These are phyloP conservation scores for Tryphoninae sp. DNA, from an alignment of 2,888 invertebrate species.

Conservation along the genomic window DNA sequence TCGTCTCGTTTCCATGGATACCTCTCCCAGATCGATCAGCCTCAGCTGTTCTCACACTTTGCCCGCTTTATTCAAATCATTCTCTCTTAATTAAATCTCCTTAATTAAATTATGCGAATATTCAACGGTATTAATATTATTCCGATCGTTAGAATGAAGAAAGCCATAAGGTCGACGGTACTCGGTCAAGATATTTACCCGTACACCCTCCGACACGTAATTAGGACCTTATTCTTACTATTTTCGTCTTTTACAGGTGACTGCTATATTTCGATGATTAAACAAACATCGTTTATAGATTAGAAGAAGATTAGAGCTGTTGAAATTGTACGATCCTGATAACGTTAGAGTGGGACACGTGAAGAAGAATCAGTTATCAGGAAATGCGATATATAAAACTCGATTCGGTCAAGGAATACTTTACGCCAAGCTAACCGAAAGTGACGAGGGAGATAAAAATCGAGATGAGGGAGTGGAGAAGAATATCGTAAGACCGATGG, in stretches of 20 bases:
- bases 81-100: slow-evolving; percentile 3
- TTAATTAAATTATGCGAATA: neutral
- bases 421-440: slow-evolving; percentile 58
- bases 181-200: slow-evolving; percentile 42
- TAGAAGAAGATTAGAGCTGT: slow-evolving; percentile 42
- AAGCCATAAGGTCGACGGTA: slow-evolving; percentile 49
- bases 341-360: slow-evolving; percentile 52
- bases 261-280: neutral
- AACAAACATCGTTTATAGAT: slow-evolving; percentile 40
- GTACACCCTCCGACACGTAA: slow-evolving; percentile 47
- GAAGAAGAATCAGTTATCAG: slow-evolving; percentile 27
- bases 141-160: slow-evolving; percentile 52
- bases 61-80: slow-evolving; percentile 38
- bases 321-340: slow-evolving; percentile 53
- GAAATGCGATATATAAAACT: slow-evolving; percentile 47
- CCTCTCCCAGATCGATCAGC: slow-evolving; percentile 35
- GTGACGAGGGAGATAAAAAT: slow-evolving; percentile 48
- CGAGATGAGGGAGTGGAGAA: slow-evolving; percentile 13
- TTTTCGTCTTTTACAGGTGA: neutral
- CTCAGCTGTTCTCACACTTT: slow-evolving; percentile 53
- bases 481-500: slow-evolving; percentile 41
- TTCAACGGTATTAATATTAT: neutral
- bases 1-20: slow-evolving; percentile 41
- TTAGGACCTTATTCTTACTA: neutral
- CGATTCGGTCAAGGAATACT: slow-evolving; percentile 56